Percentiles rank a stretch among this genome's conserved stretches.
Conservation (phyloP, 1,140 invertebrate genomes). For the Palaemon carinicauda region DNA sequence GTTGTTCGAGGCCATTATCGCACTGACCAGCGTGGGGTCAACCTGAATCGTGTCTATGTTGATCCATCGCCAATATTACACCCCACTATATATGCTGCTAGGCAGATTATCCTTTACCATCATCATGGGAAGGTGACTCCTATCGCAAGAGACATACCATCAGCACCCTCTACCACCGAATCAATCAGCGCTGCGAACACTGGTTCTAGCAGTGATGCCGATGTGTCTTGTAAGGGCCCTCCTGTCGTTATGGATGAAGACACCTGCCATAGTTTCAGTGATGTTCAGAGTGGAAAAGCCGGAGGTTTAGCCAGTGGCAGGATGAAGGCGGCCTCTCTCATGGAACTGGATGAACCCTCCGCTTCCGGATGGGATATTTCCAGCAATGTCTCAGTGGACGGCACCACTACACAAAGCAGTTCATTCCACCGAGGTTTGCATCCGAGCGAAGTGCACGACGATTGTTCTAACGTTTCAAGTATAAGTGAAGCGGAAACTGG, state of each 20-base stretch:
- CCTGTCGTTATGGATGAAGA: constrained; percentile 58
- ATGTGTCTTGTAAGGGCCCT: neutral
- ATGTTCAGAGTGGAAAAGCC: constrained; percentile 43
- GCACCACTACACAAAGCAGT: neutral
- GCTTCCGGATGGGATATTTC: constrained; percentile 58
- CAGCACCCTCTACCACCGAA: neutral
- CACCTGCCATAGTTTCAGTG: constrained; percentile 59
- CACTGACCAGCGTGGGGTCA: constrained; percentile 88
- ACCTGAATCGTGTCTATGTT: constrained; percentile 87
- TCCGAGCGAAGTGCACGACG: constrained; percentile 48
- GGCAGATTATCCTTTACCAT: constrained; percentile 77
- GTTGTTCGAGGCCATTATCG: constrained; percentile 89
- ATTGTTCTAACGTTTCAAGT: constrained; percentile 53
- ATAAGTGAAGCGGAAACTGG: constrained; percentile 57
- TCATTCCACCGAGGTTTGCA: constrained; percentile 36
- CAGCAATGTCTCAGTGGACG: constrained; percentile 54
- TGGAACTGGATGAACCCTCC: constrained; percentile 58
- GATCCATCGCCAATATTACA: constrained; percentile 79
- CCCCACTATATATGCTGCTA: constrained; percentile 84
- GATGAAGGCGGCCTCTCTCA: constrained; percentile 28
- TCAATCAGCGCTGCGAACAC: neutral
- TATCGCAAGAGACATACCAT: neutral
- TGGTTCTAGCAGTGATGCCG: neutral
- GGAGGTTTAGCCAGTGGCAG: constrained; percentile 31
- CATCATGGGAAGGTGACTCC: constrained; percentile 59